A percentile compares a stretch with the other conserved stretches of the same genome.
Conservation (phyloP, 2,888 invertebrate genomes). For the Phaedon cochleariae region DNA sequence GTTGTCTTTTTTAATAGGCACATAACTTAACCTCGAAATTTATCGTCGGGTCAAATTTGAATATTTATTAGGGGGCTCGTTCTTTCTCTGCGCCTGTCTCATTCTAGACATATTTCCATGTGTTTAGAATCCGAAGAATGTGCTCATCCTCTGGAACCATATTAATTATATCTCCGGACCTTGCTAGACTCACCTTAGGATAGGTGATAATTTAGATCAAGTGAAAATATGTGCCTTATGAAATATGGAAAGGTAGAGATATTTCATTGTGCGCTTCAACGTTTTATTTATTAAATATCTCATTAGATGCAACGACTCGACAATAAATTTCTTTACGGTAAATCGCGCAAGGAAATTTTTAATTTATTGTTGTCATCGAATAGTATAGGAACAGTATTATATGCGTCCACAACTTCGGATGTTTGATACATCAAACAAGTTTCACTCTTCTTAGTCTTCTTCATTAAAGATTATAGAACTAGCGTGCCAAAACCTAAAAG, state of each 20-base stretch:
- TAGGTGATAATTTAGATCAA: conserved; percentile 49
- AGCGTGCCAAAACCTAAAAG: too few relatives aligned
- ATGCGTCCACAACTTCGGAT: too few relatives aligned
- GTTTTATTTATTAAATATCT: conserved; percentile 42
- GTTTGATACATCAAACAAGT: too few relatives aligned
- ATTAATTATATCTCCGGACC: conserved; percentile 46
- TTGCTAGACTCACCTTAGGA: conserved; percentile 18
- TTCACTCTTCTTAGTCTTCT: too few relatives aligned
- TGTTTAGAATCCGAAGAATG: conserved; percentile 56
- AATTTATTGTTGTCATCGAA: conserved; percentile 32
- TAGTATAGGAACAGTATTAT: too few relatives aligned
- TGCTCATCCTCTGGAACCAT: conserved; percentile 48
- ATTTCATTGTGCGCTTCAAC: conserved; percentile 33
- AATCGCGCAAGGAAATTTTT: conserved; percentile 34
- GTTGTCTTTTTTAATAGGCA: conserved; percentile 61
- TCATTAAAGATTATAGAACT: too few relatives aligned
- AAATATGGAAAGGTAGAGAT: conserved; percentile 35
- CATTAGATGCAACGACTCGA: conserved; percentile 35
- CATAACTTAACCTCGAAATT: conserved; percentile 59
- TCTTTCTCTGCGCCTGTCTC: conserved; percentile 40
- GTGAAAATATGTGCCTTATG: conserved; percentile 36
- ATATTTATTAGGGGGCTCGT: conserved; percentile 60
- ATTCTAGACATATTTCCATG: conserved; percentile 53
- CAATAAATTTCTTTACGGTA: conserved; percentile 39
- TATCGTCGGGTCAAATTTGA: conserved; percentile 58